A percentile compares a stretch with the other conserved stretches of the same genome.
Evolutionary conservation across 2,797 vertebrate genomes (phyloP).

Genomic region (Fringilla coelebs): DNA sequence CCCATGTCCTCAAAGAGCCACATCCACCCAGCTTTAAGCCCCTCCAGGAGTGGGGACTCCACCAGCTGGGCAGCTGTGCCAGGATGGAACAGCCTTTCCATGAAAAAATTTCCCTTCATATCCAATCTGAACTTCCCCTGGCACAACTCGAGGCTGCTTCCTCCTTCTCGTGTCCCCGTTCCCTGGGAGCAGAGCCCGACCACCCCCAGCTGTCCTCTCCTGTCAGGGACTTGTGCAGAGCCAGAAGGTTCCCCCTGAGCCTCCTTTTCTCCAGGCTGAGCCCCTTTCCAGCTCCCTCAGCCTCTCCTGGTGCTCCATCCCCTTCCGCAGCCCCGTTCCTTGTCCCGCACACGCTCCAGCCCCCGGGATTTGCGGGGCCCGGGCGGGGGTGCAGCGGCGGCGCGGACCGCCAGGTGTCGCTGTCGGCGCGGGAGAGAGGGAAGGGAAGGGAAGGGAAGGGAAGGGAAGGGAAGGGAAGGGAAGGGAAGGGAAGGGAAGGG

Average conservation of each 20-base stretch:
- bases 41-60: neutral
- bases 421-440: neutral
- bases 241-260: neutral
- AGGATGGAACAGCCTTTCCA: neutral
- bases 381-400: neutral
- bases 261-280: neutral
- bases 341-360: neutral
- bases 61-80: neutral
- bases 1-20: neutral
- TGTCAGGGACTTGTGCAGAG: neutral
- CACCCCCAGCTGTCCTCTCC: fast-evolving
- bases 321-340: neutral
- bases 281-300: neutral
- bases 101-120: neutral
- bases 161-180: neutral
- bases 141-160: neutral
- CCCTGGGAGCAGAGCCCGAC: neutral
- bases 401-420: neutral
- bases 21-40: neutral
- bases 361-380: too few species aligned
- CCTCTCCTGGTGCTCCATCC: fast-evolving
- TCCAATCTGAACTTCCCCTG: neutral
- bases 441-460: too few species aligned
- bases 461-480: too few species aligned
- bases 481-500: too few species aligned